Evolutionary conservation across 2,797 vertebrate species (phyloP).

Genomic region (Odontamblyopus rebecca): DNA sequence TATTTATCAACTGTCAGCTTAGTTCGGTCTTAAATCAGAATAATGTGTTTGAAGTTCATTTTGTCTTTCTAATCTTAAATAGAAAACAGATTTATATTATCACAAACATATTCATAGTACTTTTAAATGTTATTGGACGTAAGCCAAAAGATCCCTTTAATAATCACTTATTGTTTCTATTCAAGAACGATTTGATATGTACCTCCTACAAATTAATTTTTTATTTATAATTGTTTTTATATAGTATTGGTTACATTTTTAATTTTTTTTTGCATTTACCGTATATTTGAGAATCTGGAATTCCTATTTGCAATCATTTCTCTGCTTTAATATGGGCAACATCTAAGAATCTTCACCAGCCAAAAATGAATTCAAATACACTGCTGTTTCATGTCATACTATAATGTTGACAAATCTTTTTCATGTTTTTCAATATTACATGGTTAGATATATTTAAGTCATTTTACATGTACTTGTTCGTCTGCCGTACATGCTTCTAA

Average conservation of each 20-base stretch:
- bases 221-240: neutral
- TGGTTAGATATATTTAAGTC: neutral
- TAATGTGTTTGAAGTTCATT: neutral
- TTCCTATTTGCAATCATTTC: neutral
- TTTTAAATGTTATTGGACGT: neutral
- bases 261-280: neutral
- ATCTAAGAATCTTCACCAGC: neutral
- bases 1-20: neutral
- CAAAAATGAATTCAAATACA: neutral
- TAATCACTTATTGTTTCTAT: neutral
- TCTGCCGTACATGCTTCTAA: neutral
- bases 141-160: neutral
- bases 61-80: neutral
- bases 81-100: neutral
- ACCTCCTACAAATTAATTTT: neutral
- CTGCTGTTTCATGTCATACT: neutral
- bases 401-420: neutral
- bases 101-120: neutral
- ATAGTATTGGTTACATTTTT: neutral
- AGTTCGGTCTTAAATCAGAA: neutral
- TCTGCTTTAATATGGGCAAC: neutral
- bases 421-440: neutral
- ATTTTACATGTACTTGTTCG: neutral
- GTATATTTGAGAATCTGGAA: neutral
- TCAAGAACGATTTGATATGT: neutral